Evolutionary conservation across 2,888 invertebrate species (phyloP).

Genomic region (Drosophila neoperkinsi): DNA sequence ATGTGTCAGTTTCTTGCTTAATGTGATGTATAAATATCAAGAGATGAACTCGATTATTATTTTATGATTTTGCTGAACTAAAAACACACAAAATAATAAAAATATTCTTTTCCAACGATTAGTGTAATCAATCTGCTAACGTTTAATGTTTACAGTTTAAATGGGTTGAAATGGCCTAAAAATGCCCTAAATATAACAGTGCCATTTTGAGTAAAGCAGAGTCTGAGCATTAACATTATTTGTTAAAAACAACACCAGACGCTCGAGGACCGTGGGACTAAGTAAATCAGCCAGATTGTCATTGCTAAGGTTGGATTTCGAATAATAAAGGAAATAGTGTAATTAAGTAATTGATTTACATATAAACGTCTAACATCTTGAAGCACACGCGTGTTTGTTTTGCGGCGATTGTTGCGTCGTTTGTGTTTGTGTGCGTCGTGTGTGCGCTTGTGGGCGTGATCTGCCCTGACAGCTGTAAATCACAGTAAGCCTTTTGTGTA

Average conservation of each 20-base stretch:
- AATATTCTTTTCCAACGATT: not conserved
- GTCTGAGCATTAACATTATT: conserved; percentile 11
- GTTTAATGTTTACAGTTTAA: not conserved
- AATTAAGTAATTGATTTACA: conserved; percentile 22
- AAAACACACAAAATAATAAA: not conserved
- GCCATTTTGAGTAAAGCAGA: conserved; percentile 32
- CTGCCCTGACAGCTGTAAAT: conserved; percentile 21
- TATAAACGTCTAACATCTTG: conserved; percentile 1
- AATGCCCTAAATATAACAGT: not conserved
- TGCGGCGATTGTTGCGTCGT: conserved; percentile 35
- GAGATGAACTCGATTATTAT: not conserved
- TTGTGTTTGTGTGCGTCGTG: conserved; percentile 4
- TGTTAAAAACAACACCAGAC: conserved; percentile 36
- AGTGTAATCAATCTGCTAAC: not conserved
- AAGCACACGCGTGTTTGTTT: conserved; percentile 10
- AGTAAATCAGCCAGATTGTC: not conserved
- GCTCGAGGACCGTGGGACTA: conserved; percentile 20
- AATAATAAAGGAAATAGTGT: conserved; percentile 1
- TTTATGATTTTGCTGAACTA: not conserved
- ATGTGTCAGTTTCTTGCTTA: not conserved
- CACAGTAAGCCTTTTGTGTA: conserved; percentile 31
- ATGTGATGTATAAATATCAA: no score
- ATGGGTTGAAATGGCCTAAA: not conserved
- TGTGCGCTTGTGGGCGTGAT: conserved; percentile 8
- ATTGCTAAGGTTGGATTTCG: not conserved